Conservation (phyloP, 2,888 invertebrate species). For the Perithous albicinctus region DNA sequence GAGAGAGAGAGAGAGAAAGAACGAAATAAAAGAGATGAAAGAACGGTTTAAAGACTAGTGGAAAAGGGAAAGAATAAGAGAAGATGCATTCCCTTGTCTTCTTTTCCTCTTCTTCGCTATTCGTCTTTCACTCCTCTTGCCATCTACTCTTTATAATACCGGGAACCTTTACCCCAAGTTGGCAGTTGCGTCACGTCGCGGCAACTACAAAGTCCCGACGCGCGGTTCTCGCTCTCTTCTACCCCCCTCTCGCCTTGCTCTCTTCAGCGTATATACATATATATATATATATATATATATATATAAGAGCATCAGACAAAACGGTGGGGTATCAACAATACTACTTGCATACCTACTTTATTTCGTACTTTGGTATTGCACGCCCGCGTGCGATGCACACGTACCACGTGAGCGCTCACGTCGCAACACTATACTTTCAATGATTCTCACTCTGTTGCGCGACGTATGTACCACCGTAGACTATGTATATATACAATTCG, state of each 20-base stretch:
- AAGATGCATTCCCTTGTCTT: slow-evolving; percentile 60
- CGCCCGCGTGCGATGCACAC: slow-evolving; percentile 60
- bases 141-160: slow-evolving; percentile 77
- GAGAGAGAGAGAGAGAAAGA: slow-evolving; percentile 13
- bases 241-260: slow-evolving; percentile 39
- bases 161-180: slow-evolving; percentile 81
- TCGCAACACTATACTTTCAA: slow-evolving; percentile 11
- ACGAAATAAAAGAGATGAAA: slow-evolving; percentile 19
- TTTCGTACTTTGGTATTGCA: slow-evolving; percentile 77
- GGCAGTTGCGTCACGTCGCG: slow-evolving; percentile 84
- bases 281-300: too few relatives aligned
- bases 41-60: slow-evolving; percentile 58
- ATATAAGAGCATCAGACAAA: too few relatives aligned
- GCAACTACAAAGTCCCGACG: slow-evolving; percentile 83
- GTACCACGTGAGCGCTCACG: slow-evolving; percentile 19
- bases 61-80: slow-evolving; percentile 60
- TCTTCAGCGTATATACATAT: slow-evolving; percentile 31
- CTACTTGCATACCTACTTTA: slow-evolving; percentile 78
- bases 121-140: slow-evolving; percentile 42
- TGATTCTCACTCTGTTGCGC: slow-evolving; percentile 5
- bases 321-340: too few relatives aligned
- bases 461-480: neutral
- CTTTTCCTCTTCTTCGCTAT: slow-evolving; percentile 53
- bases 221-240: slow-evolving; percentile 64
- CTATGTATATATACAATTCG: neutral